Conservation (phyloP, 1,140 invertebrate genomes). For the Ericerus pela region DNA sequence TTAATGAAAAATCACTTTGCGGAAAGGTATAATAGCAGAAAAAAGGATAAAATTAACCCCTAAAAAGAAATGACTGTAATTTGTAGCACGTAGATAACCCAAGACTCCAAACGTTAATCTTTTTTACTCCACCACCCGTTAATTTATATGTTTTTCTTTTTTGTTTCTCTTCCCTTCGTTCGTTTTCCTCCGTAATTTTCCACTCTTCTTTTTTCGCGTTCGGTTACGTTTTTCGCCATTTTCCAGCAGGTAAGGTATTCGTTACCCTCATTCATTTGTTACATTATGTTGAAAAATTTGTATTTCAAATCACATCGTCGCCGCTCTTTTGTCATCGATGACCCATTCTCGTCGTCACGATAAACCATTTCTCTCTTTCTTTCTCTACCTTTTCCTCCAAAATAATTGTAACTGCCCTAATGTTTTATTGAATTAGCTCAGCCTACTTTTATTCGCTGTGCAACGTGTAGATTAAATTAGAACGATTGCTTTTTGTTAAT, state of each 20-base stretch:
- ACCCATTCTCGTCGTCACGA: too few relatives aligned
- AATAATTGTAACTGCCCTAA: too few relatives aligned
- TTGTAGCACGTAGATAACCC: constrained; percentile 7
- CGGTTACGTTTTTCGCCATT: background rate
- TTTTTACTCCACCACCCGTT: constrained; percentile 1
- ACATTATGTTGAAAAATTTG: constrained; percentile 4
- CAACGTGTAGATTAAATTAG: too few relatives aligned
- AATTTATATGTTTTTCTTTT: background rate
- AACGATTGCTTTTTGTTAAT: too few relatives aligned
- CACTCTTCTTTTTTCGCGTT: background rate
- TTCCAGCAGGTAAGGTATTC: background rate
- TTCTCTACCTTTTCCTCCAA: too few relatives aligned
- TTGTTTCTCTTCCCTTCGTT: background rate
- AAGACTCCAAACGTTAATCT: constrained; percentile 2
- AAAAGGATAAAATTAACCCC: constrained; percentile 12
- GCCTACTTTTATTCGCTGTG: too few relatives aligned
- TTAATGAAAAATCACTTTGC: constrained; percentile 11
- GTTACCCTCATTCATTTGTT: background rate
- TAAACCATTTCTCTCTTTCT: too few relatives aligned
- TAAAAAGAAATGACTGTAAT: constrained; percentile 9
- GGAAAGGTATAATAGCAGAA: constrained; percentile 9
- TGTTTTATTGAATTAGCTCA: too few relatives aligned
- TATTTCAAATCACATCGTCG: constrained; percentile 7
- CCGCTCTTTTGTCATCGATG: too few relatives aligned
- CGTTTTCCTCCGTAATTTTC: background rate